These are phyloP conservation scores for Xestia ashworthii DNA, from an alignment of 2,888 invertebrate genomes.

Conservation along the genomic window DNA sequence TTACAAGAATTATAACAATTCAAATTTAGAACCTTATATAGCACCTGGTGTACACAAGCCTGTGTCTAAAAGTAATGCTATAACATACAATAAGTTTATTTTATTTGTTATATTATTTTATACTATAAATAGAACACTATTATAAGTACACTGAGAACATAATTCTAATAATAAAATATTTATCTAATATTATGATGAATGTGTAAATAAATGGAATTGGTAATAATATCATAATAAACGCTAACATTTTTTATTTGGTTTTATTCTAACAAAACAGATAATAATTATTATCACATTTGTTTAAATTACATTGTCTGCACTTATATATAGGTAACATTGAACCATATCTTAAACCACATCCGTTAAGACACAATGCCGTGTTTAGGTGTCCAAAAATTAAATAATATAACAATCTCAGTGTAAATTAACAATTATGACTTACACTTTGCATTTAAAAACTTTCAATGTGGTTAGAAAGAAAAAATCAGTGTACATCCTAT, in stretches of 20 bases:
- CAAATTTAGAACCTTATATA: slow-evolving; percentile 86
- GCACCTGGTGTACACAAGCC: slow-evolving; percentile 81
- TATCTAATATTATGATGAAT: slow-evolving; percentile 19
- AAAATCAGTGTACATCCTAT: background rate
- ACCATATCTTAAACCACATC: background rate
- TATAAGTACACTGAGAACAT: slow-evolving; percentile 26
- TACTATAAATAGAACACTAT: slow-evolving; percentile 14
- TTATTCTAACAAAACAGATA: slow-evolving; percentile 41
- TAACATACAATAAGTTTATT: slow-evolving; percentile 64
- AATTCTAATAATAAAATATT: slow-evolving; percentile 17
- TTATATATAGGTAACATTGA: slow-evolving; percentile 32
- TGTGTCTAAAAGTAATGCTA: slow-evolving; percentile 69
- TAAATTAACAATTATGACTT: background rate
- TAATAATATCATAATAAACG: slow-evolving; percentile 42
- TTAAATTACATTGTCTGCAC: slow-evolving; percentile 2
- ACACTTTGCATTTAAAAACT: background rate
- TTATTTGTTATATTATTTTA: slow-evolving; percentile 47
- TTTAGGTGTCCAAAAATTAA: background rate
- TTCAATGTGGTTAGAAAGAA: background rate
- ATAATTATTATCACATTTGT: slow-evolving; percentile 22
- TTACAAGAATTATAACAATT: slow-evolving; percentile 95
- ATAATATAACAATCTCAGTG: too few relatives aligned
- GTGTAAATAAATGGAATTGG: slow-evolving; percentile 57
- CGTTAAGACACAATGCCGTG: background rate
- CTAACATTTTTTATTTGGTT: slow-evolving; percentile 35